Evolutionary conservation across 2,888 invertebrate genomes (phyloP).

Genomic region (Drosophila birchii): DNA sequence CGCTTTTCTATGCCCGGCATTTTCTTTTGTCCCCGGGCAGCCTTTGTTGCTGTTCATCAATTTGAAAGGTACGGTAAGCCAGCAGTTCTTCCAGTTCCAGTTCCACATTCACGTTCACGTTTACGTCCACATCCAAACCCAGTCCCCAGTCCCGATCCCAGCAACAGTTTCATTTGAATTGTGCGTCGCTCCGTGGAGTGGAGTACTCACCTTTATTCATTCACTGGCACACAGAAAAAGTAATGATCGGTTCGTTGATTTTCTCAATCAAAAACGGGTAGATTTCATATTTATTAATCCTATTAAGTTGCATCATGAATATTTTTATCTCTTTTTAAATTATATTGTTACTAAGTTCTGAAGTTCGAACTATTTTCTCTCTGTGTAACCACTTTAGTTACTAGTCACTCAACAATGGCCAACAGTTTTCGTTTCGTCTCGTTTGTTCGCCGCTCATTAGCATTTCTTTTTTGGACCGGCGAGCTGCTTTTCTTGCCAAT

Average conservation of each 20-base stretch:
- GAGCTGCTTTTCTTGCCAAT: constrained; percentile 35
- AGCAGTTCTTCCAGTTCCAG: constrained; percentile 39
- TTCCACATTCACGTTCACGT: constrained; percentile 13
- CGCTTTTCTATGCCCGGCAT: constrained; percentile 66
- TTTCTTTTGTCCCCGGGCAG: constrained; percentile 65
- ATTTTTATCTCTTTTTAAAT: not conserved
- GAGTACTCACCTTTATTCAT: constrained; percentile 25
- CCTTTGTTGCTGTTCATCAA: constrained; percentile 80
- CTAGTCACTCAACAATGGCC: constrained; percentile 44
- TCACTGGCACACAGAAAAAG: constrained; percentile 21
- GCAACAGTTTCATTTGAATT: constrained; percentile 52
- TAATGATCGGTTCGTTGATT: not conserved
- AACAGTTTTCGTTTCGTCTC: constrained; percentile 49
- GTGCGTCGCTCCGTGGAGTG: constrained; percentile 39
- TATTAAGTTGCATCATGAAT: no score
- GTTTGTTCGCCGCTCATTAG: constrained; percentile 56
- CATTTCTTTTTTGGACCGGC: constrained; percentile 47
- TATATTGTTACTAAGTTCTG: not conserved
- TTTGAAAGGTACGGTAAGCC: constrained; percentile 75
- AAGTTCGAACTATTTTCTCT: not conserved
- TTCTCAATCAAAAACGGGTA: not conserved
- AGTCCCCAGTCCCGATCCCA: constrained; percentile 30
- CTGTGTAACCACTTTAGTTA: constrained; percentile 24
- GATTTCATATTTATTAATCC: no score
- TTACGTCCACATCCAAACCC: constrained; percentile 4